Base-by-base conservation (phyloP, 1,140 invertebrate genomes). In the Cephus cinctus region DNA sequence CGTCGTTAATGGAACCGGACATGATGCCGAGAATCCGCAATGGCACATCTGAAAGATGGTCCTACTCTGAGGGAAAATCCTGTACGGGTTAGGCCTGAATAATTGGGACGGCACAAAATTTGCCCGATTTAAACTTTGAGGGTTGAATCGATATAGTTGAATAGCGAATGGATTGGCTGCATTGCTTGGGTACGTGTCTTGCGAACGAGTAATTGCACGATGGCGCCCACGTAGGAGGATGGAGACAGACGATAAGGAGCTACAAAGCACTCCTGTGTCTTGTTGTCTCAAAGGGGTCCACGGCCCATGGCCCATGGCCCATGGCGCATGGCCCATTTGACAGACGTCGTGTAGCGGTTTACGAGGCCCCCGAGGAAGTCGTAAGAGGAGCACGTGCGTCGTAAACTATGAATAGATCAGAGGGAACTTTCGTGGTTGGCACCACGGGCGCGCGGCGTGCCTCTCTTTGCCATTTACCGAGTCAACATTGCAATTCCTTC, bases 11-110 rank as follows among this genome's bases (percentile, higher is more conserved):
- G 40, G 65, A 79, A 6, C 94, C 91, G 42, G 80, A 82, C 2
- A 98, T 77, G 72, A 88, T 89, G 2, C 95, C 95, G 49, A 87
- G 90, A 1, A 97, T 85, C 61, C 94, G 79, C 36, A 95, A 79
- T 0, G 93, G 90, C 2, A 84, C 76, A 60, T 87, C 88, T 89
- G 61, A 11, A 71, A 71, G 56, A 50, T 32, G 39, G n/a, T 23
- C 35, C 35, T 1, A n/a, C 12, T 12, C 21, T n/a, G n/a, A n/a
- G n/a, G n/a, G n/a, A n/a, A n/a, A n/a, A n/a, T n/a, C n/a, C n/a
- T n/a, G n/a, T n/a, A n/a, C n/a, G n/a, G n/a, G n/a, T n/a, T n/a
- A n/a, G n/a, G n/a, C n/a, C n/a, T n/a, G n/a, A n/a, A n/a, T n/a
- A n/a, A n/a, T n/a, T n/a, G n/a, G n/a, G n/a, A n/a, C n/a, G n/a